Percentiles rank a stretch among this genome's conserved stretches.
These are phyloP conservation scores for Temnothorax ravouxi DNA, from an alignment of 2,888 invertebrate species.

Conservation along the genomic window DNA sequence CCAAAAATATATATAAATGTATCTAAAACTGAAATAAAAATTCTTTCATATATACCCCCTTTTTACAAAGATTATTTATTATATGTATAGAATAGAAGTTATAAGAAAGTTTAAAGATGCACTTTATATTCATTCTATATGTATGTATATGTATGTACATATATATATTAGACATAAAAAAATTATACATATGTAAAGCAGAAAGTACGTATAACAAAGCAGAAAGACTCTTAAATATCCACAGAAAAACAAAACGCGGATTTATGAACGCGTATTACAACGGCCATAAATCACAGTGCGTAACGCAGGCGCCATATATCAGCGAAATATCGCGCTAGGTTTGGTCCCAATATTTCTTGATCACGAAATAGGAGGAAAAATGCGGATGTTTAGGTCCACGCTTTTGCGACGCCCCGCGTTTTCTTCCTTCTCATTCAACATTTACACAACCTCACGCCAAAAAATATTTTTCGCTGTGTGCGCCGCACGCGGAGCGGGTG, in stretches of 20 bases:
- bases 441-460: conserved; percentile 58
- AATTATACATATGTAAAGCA: background rate
- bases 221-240: conserved; percentile 23
- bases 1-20: background rate
- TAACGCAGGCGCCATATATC: conserved; percentile 39
- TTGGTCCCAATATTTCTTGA: conserved; percentile 44
- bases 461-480: conserved; percentile 62
- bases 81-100: background rate
- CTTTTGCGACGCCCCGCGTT: conserved; percentile 19
- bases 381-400: conserved; percentile 21
- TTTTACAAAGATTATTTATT: background rate
- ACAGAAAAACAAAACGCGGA: conserved; percentile 9
- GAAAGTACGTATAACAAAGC: background rate
- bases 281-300: conserved; percentile 35
- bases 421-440: conserved; percentile 63
- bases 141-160: background rate
- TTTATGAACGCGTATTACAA: background rate
- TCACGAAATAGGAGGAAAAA: conserved; percentile 44
- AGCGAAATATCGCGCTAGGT: conserved; percentile 27
- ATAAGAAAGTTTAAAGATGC: background rate
- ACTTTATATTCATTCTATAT: background rate
- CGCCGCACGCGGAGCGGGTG: conserved; percentile 50
- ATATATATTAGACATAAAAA: background rate
- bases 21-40: background rate
- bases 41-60: background rate